Conservation (phyloP, 2,113 vertebrate genomes). For the Colinus virginianus region DNA sequence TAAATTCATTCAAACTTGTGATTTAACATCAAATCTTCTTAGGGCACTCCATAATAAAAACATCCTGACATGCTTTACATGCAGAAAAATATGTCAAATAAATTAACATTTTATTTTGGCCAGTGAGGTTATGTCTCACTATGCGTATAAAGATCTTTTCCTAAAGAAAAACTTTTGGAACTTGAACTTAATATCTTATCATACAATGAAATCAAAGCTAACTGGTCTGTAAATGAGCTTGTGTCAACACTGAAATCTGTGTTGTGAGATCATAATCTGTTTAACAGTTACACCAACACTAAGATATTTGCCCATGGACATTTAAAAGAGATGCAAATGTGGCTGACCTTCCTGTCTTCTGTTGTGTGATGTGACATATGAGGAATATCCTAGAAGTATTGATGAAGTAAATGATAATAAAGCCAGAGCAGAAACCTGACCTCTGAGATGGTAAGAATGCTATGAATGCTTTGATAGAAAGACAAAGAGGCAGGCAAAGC, state of each 20-base stretch:
- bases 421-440: constrained; percentile 20
- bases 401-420: not conserved
- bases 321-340: constrained; percentile 26
- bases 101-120: not conserved
- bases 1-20: not conserved
- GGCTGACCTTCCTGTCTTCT: constrained; percentile 5
- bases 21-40: not conserved
- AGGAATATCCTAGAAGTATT: constrained; percentile 33
- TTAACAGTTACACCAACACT: not conserved
- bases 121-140: not conserved
- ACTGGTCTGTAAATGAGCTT: not conserved
- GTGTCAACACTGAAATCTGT: not conserved
- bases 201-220: not conserved
- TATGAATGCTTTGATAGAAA: constrained; percentile 29
- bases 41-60: not conserved
- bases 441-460: constrained; percentile 1
- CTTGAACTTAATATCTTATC: not conserved
- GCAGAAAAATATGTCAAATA: not conserved
- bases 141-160: not conserved
- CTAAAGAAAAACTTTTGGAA: not conserved
- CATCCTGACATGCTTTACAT: not conserved
- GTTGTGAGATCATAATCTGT: not conserved
- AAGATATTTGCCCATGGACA: constrained; percentile 44
- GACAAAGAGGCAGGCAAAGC: not conserved
- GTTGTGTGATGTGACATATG: not conserved